A percentile compares a stretch with the other conserved stretches of the same genome.
These are phyloP conservation scores for Nestor notabilis DNA, from an alignment of 2,113 vertebrate genomes.

Conservation along the genomic window DNA sequence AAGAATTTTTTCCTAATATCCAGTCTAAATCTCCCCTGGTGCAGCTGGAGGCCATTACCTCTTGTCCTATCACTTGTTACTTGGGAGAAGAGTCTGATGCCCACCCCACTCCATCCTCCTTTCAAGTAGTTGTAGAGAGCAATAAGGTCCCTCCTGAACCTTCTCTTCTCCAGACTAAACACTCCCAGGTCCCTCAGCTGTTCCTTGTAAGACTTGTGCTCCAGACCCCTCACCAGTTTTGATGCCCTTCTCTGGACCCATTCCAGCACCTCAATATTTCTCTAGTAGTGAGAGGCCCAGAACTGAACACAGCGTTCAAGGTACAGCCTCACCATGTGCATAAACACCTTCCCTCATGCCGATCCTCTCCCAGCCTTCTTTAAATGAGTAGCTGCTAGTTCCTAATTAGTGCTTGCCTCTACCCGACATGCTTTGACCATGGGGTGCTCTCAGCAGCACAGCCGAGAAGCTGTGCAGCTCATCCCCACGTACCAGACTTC, in stretches of 20 bases:
- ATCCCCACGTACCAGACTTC: not conserved
- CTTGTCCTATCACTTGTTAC: not conserved
- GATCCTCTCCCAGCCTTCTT: not conserved
- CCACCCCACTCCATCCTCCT: not conserved
- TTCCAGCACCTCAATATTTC: not conserved
- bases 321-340: not conserved
- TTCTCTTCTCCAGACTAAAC: not conserved
- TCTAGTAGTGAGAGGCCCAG: not conserved
- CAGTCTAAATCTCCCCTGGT: not conserved
- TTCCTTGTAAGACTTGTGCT: not conserved
- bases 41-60: not conserved
- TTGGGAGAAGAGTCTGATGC: not conserved
- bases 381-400: not conserved
- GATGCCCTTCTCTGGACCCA: not conserved
- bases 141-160: not conserved
- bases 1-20: not conserved
- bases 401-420: not conserved
- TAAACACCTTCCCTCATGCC: fast-evolving
- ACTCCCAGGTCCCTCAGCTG: not conserved
- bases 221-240: not conserved
- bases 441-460: not conserved
- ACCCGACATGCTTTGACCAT: not conserved
- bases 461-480: not conserved
- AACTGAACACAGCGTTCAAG: not conserved
- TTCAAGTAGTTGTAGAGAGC: not conserved